These are phyloP conservation scores for Pagrus major DNA, from an alignment of 2,113 vertebrate genomes.

Conservation along the genomic window DNA sequence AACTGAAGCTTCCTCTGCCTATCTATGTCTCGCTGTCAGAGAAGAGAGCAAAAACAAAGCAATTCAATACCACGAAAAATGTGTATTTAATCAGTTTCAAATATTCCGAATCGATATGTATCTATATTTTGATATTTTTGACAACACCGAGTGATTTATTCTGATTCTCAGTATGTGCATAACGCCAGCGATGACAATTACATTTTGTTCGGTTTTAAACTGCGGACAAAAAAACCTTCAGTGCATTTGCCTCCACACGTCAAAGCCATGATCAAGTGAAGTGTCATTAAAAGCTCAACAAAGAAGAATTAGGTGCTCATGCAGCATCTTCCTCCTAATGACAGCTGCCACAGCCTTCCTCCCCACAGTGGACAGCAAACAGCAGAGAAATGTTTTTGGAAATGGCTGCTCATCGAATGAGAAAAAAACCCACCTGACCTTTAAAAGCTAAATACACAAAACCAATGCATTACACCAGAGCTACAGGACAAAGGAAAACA, in stretches of 20 bases:
- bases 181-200: neutral
- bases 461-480: neutral
- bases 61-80: no score
- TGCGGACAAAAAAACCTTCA: neutral
- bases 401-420: neutral
- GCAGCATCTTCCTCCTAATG: neutral
- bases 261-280: constrained; percentile 16
- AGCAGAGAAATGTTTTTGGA: neutral
- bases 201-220: neutral
- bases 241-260: constrained; percentile 7
- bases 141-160: neutral
- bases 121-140: no score
- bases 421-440: neutral
- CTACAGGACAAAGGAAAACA: no score
- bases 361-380: neutral
- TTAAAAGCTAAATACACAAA: neutral
- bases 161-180: neutral
- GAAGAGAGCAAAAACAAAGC: no score
- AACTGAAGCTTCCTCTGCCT: neutral
- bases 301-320: neutral
- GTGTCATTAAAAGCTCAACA: neutral
- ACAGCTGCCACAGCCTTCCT: neutral
- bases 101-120: no score
- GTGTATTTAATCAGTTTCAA: no score
- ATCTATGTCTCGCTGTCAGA: no score